A percentile compares a stretch with the other conserved stretches of the same genome.
Evolutionary conservation across 2,888 invertebrate genomes (phyloP).

Genomic region (Habroteleia sp.): DNA sequence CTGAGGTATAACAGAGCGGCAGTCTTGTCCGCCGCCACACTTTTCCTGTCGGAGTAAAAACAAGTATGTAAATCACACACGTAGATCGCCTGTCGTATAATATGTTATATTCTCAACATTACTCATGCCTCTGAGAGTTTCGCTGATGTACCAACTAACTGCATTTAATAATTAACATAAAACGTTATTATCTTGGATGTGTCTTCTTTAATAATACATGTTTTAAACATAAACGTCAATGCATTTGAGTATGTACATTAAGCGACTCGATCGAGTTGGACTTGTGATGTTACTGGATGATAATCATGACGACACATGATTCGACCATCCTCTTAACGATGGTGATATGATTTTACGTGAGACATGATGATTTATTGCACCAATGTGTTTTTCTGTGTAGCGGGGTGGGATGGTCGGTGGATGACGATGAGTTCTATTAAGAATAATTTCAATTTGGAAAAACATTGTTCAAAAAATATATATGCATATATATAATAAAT

Average conservation of each 20-base stretch:
- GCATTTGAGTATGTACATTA: constrained; percentile 68
- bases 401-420: constrained; percentile 73
- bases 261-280: constrained; percentile 65
- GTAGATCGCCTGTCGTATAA: constrained; percentile 78
- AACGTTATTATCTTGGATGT: constrained; percentile 25
- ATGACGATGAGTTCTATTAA: constrained; percentile 15
- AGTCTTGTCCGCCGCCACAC: constrained; percentile 82
- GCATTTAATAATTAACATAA: constrained; percentile 58
- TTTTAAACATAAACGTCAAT: constrained; percentile 29
- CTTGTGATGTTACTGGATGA: constrained; percentile 70
- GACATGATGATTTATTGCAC: constrained; percentile 74
- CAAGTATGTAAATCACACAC: constrained; percentile 85
- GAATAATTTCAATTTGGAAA: constrained; percentile 19
- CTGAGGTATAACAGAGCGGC: constrained; percentile 87
- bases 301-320: constrained; percentile 70
- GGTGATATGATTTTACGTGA: constrained; percentile 69
- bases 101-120: constrained; percentile 77
- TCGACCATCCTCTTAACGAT: constrained; percentile 57
- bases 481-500: constrained; percentile 1
- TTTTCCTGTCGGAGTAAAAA: constrained; percentile 84
- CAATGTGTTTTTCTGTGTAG: constrained; percentile 77
- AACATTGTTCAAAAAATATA: constrained; percentile 2
- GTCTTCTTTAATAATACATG: constrained; percentile 30
- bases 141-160: constrained; percentile 61
- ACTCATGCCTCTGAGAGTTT: constrained; percentile 69